Conservation (phyloP, 23 tunicate species). For the Ciona savignyi region DNA sequence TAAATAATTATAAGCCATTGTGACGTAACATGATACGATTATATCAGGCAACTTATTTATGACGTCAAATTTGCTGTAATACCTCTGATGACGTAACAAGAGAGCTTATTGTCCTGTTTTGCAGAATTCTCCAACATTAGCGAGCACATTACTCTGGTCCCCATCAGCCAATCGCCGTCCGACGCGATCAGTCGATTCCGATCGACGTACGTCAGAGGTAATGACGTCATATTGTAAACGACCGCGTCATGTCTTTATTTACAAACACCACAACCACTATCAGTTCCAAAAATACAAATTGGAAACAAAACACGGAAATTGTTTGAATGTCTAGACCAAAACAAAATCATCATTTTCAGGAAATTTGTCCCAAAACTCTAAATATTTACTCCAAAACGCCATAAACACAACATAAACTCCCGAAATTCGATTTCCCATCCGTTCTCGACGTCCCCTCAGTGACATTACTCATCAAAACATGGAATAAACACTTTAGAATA, state of each 20-base stretch:
- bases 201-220: neutral
- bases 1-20: too few relatives aligned
- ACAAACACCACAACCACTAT: neutral
- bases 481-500: neutral
- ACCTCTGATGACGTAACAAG: neutral
- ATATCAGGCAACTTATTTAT: neutral
- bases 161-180: conserved; percentile 26
- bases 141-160: conserved; percentile 61
- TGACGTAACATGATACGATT: too few relatives aligned
- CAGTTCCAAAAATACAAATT: too few relatives aligned
- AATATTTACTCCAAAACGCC: neutral
- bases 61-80: neutral
- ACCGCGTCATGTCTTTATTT: neutral
- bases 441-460: neutral
- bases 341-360: neutral
- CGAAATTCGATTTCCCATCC: neutral
- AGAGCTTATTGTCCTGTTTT: neutral
- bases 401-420: too few relatives aligned
- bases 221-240: neutral
- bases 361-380: neutral
- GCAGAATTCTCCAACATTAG: conserved; percentile 22
- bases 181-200: conserved; percentile 5
- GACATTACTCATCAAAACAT: neutral
- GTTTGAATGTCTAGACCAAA: neutral
- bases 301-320: neutral